Evolutionary conservation across 2,888 invertebrate genomes (phyloP), one percentile per base, ranked within the genome.

Genomic region (Netelia inedita): DNA sequence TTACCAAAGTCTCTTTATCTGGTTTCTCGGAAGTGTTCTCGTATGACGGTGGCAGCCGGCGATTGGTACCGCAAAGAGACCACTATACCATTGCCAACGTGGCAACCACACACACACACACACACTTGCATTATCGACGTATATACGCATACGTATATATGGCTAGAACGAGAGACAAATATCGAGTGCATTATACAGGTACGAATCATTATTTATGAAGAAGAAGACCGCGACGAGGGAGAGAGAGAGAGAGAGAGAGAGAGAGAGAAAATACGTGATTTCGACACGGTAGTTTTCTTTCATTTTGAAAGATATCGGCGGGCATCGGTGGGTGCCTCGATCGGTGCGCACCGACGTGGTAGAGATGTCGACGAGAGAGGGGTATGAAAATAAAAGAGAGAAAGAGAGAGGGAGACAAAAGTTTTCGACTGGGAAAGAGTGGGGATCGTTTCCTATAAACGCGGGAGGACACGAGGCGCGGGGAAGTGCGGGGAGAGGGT

Each of bases 21-120:
- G 90, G 88, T 89, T 91, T 92, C 91, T 87, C 87, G 81, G 91
- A 91, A 91, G 79, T 86, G 86, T 88, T 91, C 90, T 91, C 89
- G 86, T 89, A 90, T 91, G 89, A 89, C 89, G 89, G 86, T 88
- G 87, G 87, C 88, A 88, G 85, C 81, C 88, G 78, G 85, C 79
- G 88, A 87, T 88, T 88, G 88, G 89, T 89, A 89, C 90, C 88
- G 82, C 83, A 82, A 81, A 46, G 85, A 79, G 79, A 79, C 75
- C 86, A 85, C 78, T 82, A 85, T 82, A 85, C 81, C 83, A 85
- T 85, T 87, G 78, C 83, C 80, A 86, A 85, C 79, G 87, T 88
- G 84, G 74, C 88, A 35, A 28, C 87, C 89, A 74, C 83, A 86
- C 80, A 87, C 81, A 79, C 63, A 50, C 28, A 50, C 41, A 41